Base-by-base conservation (phyloP, 2,113 vertebrate genomes). In the Tamias sibiricus region DNA sequence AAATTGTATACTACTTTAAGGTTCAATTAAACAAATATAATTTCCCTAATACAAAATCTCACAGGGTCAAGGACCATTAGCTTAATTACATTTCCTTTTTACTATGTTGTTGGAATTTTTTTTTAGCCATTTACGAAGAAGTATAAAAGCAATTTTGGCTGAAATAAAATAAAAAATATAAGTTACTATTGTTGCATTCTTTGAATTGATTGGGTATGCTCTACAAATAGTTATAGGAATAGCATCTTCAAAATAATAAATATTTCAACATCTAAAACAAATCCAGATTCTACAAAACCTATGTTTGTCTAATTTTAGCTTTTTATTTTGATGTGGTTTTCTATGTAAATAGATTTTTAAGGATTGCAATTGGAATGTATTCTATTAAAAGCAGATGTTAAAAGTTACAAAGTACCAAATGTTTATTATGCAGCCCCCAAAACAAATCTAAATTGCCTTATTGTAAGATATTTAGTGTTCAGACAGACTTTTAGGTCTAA, bases 311-410 rank as follows among this genome's bases (percentile, higher is more conserved):
- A 97, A 97, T 95, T 97, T 97, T 88, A 97, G 85, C 79, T 88
- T 95, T 96, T 76, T 83, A 92, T 37, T 87, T 84, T 97, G 95
- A 91, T 92, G 83, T 95, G 94, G 72, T 81, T 96, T 98, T 88
- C 69, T 95, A 93, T 90, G 81, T 97, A 98, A 98, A 98, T 95
- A 97, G 0, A 96, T 96, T 98, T 97, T 97, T 97, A 97, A 95
- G 80, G 35, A 66, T 97, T 96, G 84, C 90, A 97, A 77, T 84
- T 97, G 95, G 97, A 98, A 93, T 32, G 66, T 49, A 32, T 86
- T 96, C 69, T 96, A 98, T 98, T 97, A 97, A 98, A 98, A 97
- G 92, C 91, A 98, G 75, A 95, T 96, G 95, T 8, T 74, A 89
- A 52, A 97, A 35, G 90, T 95, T 97, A 93, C 87, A 92, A 96